Base-by-base conservation (phyloP, 1,140 invertebrate genomes). In the Lithobius niger region DNA sequence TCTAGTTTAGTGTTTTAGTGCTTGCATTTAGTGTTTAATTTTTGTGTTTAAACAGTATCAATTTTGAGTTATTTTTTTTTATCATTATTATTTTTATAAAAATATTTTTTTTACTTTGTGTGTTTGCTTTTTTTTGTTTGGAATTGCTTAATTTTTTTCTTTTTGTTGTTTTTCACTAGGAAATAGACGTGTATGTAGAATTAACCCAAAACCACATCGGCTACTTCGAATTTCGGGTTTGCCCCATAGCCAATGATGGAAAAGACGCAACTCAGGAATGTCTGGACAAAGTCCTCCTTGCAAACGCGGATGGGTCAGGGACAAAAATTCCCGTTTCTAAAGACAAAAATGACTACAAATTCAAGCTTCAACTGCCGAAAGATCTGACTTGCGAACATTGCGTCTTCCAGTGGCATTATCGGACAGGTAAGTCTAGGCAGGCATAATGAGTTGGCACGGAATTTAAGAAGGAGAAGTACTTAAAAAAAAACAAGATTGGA, bases 361-460 rank as follows among this genome's bases (percentile, higher is more conserved):
- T 62, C 1, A 27, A 51, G 13, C 24, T 65, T 0, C 18, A 52
- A 13, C 54, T 70, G 0, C 69, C 69, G 16, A n/a, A 54, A n/a
- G 58, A 57, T 51, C 50, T 72, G 0, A 59, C 28, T 19, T 72
- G 70, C 55, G 47, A 56, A 19, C 66, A 64, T 24, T 72, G 70
- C 59, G 64, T 70, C 0, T 60, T 72, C n/a, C 69, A 69, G 52
- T 70, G 68, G 69, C 64, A 66, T 56, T 71, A 69, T 58, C 64
- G 64, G 43, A 62, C 69, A 1, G 69, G 65, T 63, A 62, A 57
- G 59, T 52, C 19, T 47, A 27, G 13, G 16, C 13, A 27, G 45
- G 4, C 3, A 47, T 28, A 48, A 25, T 48, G 31, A n/a, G n/a
- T n/a, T n/a, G n/a, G n/a, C n/a, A n/a, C n/a, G n/a, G n/a, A n/a